Evolutionary conservation across 2,888 invertebrate genomes (phyloP), one percentile per base, ranked within the genome.

Genomic region (Cosmia trapezina): DNA sequence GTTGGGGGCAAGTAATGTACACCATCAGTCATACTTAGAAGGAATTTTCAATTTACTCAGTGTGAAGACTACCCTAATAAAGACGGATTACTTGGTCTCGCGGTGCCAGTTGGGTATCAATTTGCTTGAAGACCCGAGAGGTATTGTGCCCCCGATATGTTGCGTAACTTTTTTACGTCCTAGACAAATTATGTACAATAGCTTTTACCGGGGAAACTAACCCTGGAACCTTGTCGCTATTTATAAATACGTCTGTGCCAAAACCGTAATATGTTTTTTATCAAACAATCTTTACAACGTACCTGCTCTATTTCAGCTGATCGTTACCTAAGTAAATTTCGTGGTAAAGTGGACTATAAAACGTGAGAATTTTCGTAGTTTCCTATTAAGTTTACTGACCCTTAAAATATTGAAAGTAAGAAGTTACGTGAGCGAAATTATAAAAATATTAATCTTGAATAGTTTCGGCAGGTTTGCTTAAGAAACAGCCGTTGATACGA

Each of bases 1-100:
- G 91, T 90, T 90, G 91, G 86, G 91, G 91, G 79, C 94, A 91
- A 95, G 93, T 96, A 95, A 96, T 95, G 93, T 93, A 90, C 87
- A 92, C 91, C 94, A 96, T 96, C 96, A 94, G 92, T 96, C 95
- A 96, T 96, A 94, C 96, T 96, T 96, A 96, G 94, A 87, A 91
- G 90, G 92, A 94, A 93, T 95, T 96, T 96, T 96, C 96, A 95
- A 96, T 96, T 96, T 96, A 94, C 93, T 88, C 87, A 78, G 87
- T 86, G 90, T 89, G 93, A 90, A 91, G 91, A 92, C 91, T 91
- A 87, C 85, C 90, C 87, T 93, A 95, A 95, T 95, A 94, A 94
- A 95, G 95, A 95, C 89, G 90, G 93, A 95, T 95, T 92, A 93
- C 92, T 88, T 84, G 86, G 90, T 89, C 91, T 87, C 87, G 80